These are phyloP conservation scores for Heliconius congener DNA, from an alignment of 1,140 invertebrate genomes.

Conservation along the genomic window DNA sequence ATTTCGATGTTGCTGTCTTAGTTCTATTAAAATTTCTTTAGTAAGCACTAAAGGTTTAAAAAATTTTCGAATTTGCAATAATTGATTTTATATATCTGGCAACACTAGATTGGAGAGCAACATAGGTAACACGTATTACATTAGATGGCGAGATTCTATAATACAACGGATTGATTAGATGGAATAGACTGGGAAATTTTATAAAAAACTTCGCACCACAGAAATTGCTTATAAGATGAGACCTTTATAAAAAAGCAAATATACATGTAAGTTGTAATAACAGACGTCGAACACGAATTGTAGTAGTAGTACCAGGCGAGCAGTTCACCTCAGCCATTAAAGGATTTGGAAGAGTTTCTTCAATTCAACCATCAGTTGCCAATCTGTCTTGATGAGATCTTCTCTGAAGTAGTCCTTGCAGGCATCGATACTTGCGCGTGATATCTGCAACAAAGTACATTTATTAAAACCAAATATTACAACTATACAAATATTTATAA, in stretches of 20 bases:
- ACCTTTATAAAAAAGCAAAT: constrained; percentile 47
- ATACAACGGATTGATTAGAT: constrained; percentile 60
- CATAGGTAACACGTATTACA: constrained; percentile 1
- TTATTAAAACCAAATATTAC: not conserved
- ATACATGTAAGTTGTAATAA: constrained; percentile 23
- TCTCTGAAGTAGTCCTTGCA: constrained; percentile 99
- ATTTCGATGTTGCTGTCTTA: not conserved
- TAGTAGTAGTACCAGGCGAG: not conserved
- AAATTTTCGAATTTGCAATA: not conserved
- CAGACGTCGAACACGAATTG: constrained; percentile 15
- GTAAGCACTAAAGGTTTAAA: not conserved
- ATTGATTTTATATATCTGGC: not conserved
- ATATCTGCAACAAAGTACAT: constrained; percentile 90
- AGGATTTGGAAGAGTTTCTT: constrained; percentile 99
- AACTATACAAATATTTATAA: not conserved
- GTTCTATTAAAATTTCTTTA: not conserved
- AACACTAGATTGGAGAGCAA: not conserved
- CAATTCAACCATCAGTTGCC: constrained; percentile 98
- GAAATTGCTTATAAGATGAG: constrained; percentile 48
- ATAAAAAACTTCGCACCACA: constrained; percentile 51
- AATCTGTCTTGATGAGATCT: constrained; percentile 97
- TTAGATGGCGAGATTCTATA: constrained; percentile 61
- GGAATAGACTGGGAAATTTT: constrained; percentile 56
- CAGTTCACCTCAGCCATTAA: constrained; percentile 77
- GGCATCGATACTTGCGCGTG: constrained; percentile 97